These are phyloP conservation scores for Glossosoma conforme DNA, from an alignment of 1,140 invertebrate genomes.

Conservation along the genomic window DNA sequence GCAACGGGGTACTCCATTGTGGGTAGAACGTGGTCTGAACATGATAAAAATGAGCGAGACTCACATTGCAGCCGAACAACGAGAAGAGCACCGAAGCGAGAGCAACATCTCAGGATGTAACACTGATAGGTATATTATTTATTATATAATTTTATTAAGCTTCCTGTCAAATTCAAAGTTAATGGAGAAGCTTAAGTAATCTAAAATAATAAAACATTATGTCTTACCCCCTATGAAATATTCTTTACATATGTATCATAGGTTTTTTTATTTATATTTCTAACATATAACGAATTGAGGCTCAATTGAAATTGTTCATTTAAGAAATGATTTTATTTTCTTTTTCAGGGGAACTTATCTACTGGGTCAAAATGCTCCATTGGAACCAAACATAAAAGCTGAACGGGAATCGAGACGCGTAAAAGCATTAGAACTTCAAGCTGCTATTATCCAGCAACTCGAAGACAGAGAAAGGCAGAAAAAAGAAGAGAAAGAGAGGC, in stretches of 20 bases:
- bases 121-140: slow-evolving; percentile 14
- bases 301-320: no score
- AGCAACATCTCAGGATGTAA: slow-evolving; percentile 14
- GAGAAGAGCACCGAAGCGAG: slow-evolving; percentile 1
- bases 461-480: slow-evolving; percentile 62
- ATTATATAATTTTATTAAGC: background rate
- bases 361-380: slow-evolving; percentile 66
- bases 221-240: no score
- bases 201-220: no score
- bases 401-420: slow-evolving; percentile 63
- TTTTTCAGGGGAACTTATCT: slow-evolving; percentile 47
- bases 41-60: slow-evolving; percentile 45
- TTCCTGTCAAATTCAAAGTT: background rate
- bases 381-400: slow-evolving; percentile 61
- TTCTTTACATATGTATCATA: no score
- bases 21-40: slow-evolving; percentile 59
- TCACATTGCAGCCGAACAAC: slow-evolving; percentile 34
- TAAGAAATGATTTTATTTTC: background rate
- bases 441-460: slow-evolving; percentile 65
- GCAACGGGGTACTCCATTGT: slow-evolving; percentile 51
- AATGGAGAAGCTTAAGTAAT: no score
- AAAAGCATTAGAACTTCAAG: slow-evolving; percentile 66
- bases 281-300: no score
- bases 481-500: slow-evolving; percentile 59
- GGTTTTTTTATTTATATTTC: no score